These are phyloP conservation scores for Drosophila guanche DNA, from an alignment of 1,140 invertebrate species.

Conservation along the genomic window DNA sequence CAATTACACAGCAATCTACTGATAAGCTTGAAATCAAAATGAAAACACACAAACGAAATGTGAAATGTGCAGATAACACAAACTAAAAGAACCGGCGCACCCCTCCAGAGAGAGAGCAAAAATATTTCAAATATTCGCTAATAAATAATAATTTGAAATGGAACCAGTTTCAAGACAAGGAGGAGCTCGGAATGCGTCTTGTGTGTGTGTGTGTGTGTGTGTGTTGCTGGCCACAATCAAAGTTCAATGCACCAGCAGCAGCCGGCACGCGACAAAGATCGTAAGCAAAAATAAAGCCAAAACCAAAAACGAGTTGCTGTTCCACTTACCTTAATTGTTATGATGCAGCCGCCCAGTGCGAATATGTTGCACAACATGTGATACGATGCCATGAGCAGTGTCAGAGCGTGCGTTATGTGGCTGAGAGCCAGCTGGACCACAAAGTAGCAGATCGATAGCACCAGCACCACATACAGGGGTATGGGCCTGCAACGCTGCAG, in stretches of 20 bases:
- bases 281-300: constrained; percentile 7
- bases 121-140: constrained; percentile 19
- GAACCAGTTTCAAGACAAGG: constrained; percentile 55
- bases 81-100: constrained; percentile 5
- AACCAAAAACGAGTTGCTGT: constrained; percentile 12
- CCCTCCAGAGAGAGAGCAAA: constrained; percentile 11
- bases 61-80: background rate
- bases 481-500: constrained; percentile 88
- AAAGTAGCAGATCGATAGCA: constrained; percentile 89
- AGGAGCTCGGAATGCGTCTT: constrained; percentile 42
- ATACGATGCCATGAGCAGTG: constrained; percentile 92
- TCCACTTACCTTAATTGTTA: constrained; percentile 89
- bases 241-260: constrained; percentile 56
- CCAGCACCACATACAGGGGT: constrained; percentile 88
- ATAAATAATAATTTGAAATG: constrained; percentile 32
- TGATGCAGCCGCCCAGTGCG: constrained; percentile 88
- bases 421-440: constrained; percentile 89
- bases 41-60: background rate
- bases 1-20: constrained; percentile 30
- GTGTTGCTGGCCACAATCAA: constrained; percentile 33
- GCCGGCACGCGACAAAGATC: constrained; percentile 43
- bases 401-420: constrained; percentile 92
- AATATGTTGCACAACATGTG: constrained; percentile 93
- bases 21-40: constrained; percentile 14
- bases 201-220: too few relatives aligned